Conservation (phyloP, 2,797 vertebrate species). For the Paedocypris micromegethes region DNA sequence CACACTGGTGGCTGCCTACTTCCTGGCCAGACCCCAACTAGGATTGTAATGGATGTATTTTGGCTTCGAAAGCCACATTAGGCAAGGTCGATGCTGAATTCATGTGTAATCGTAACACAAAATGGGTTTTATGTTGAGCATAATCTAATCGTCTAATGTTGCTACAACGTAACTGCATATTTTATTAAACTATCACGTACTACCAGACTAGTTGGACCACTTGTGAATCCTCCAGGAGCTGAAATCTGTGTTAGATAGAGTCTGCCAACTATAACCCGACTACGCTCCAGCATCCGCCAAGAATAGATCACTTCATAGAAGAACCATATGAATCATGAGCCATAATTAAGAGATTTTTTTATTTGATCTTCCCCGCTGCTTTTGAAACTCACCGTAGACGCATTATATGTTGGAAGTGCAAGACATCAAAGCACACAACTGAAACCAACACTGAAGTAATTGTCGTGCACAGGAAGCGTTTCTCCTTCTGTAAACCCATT, state of each 20-base stretch:
- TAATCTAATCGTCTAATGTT: no score
- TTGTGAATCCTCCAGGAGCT: no score
- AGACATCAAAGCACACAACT: conserved; percentile 25
- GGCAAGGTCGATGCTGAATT: no score
- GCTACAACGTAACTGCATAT: no score
- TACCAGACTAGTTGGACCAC: no score
- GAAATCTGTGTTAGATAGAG: no score
- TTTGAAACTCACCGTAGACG: conserved; percentile 5
- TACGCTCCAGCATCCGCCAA: no score
- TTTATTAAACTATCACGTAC: no score
- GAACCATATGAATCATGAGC: background rate
- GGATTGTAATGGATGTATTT: conserved; percentile 25
- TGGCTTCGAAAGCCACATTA: no score
- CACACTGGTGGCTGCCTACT: conserved; percentile 42
- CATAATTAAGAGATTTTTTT: conserved; percentile 3
- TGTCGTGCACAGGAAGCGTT: conserved; percentile 25
- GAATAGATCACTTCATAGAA: background rate
- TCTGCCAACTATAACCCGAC: no score
- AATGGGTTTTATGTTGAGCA: no score
- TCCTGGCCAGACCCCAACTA: conserved; percentile 42
- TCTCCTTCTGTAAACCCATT: conserved; percentile 15
- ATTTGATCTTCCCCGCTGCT: conserved; percentile 22
- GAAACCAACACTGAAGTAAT: conserved; percentile 14
- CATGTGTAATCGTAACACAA: no score
- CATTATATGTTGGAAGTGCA: background rate